phyloP scores from a whole-genome alignment of 2,797 vertebrate genomes.

The Phaenicophaeus curvirostris region DNA sequence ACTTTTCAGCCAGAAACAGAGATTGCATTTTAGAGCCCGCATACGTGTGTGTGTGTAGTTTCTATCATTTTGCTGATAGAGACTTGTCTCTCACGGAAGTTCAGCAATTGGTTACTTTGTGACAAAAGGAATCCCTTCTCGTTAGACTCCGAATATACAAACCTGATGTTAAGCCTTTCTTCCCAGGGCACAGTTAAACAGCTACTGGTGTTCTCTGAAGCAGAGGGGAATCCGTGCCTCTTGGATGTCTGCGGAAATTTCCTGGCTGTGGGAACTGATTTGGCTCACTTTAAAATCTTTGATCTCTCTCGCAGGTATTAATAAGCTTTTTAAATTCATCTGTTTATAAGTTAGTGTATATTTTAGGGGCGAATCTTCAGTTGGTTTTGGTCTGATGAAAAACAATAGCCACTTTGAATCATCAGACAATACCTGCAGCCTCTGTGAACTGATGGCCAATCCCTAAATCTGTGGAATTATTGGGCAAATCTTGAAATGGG shows the following conservation, averaged over 20 bases:
- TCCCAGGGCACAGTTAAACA: constrained; percentile 95
- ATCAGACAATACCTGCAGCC: not conserved
- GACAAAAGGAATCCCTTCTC: not conserved
- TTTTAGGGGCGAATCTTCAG: not conserved
- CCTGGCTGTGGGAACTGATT: constrained; percentile 91
- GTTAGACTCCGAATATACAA: not conserved
- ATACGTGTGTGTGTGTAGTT: not conserved
- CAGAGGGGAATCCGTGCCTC: constrained; percentile 88
- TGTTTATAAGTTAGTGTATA: not conserved
- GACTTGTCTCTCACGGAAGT: not conserved
- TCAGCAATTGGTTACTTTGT: not conserved
- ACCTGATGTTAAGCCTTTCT: not conserved
- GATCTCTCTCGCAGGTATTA: constrained; percentile 93
- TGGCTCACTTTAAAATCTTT: constrained; percentile 88
- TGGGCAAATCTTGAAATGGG: not conserved
- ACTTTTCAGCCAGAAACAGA: not conserved
- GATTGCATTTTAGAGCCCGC: not conserved
- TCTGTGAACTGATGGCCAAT: not conserved
- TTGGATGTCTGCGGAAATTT: constrained; percentile 89
- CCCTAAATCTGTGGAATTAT: not conserved
- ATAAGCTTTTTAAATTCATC: not conserved
- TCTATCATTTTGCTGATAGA: not conserved
- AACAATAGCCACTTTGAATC: not conserved
- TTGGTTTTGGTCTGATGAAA: not conserved
- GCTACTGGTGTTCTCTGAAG: constrained; percentile 88